Percentiles rank a stretch among this genome's conserved stretches.
These are phyloP conservation scores for Tenthredo livida DNA, from an alignment of 2,888 invertebrate genomes.

Conservation along the genomic window DNA sequence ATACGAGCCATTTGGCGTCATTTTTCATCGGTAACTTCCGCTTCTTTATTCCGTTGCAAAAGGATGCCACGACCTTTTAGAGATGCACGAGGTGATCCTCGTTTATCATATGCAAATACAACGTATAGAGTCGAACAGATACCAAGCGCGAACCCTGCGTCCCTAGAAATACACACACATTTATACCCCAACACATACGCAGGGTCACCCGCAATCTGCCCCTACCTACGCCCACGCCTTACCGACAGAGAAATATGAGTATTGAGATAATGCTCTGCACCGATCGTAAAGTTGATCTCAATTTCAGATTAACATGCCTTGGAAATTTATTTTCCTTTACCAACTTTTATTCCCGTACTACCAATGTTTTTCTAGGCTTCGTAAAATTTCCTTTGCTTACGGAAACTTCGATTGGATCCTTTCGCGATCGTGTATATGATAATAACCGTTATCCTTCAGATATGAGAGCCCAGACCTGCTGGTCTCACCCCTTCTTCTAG, in stretches of 20 bases:
- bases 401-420: background rate
- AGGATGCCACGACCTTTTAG: slow-evolving; percentile 47
- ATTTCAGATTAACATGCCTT: slow-evolving; percentile 31
- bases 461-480: background rate
- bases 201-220: slow-evolving; percentile 20
- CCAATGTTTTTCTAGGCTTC: background rate
- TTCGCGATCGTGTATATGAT: background rate
- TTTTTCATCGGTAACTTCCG: slow-evolving; percentile 60
- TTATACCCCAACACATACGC: background rate
- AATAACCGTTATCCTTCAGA: background rate
- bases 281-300: slow-evolving; percentile 49
- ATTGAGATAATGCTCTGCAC: slow-evolving; percentile 16
- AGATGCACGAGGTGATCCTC: slow-evolving; percentile 55
- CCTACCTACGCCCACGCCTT: background rate
- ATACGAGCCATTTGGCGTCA: slow-evolving; percentile 61
- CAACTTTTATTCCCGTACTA: background rate
- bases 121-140: slow-evolving; percentile 42
- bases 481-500: background rate
- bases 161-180: slow-evolving; percentile 14
- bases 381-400: background rate
- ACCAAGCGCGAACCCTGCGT: slow-evolving; percentile 25
- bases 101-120: slow-evolving; percentile 54
- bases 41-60: slow-evolving; percentile 40
- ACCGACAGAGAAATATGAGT: slow-evolving; percentile 46
- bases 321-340: slow-evolving; percentile 32